A percentile compares a stretch with the other conserved stretches of the same genome.
These are phyloP conservation scores for Sarcophilus harrisii DNA, from an alignment of 2,797 vertebrate genomes.

Conservation along the genomic window DNA sequence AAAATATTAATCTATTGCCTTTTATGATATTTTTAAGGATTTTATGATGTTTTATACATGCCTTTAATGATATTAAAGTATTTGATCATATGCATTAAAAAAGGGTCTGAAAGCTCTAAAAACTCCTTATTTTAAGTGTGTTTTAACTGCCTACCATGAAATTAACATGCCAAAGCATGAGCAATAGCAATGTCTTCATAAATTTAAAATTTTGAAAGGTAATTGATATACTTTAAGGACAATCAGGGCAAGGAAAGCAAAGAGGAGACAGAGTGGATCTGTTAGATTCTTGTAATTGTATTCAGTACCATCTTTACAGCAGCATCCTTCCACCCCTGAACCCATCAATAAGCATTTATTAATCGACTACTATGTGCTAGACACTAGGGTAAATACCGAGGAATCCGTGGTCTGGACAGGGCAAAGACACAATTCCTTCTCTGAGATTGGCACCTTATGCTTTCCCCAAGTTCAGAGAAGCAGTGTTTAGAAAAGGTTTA, in stretches of 20 bases:
- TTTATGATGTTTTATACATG: constrained; percentile 73
- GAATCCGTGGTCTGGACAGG: constrained; percentile 30
- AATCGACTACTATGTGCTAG: not conserved
- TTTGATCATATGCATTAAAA: constrained; percentile 81
- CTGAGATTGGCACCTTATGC: not conserved
- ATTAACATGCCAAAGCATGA: constrained; percentile 80
- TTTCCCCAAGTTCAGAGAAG: not conserved
- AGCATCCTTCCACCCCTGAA: constrained; percentile 10
- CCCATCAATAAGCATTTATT: not conserved
- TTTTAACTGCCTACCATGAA: constrained; percentile 82
- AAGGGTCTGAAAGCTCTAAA: constrained; percentile 76
- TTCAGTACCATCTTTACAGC: not conserved
- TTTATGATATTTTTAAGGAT: constrained; percentile 77
- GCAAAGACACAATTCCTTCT: constrained; percentile 32
- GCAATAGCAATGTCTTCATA: constrained; percentile 72
- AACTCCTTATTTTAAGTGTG: constrained; percentile 79
- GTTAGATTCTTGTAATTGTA: constrained; percentile 8
- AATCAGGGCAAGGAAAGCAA: constrained; percentile 34
- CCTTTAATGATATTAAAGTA: constrained; percentile 78
- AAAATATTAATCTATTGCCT: constrained; percentile 73
- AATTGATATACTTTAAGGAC: constrained; percentile 53
- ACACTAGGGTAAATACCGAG: not conserved
- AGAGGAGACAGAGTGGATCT: not conserved
- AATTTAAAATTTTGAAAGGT: constrained; percentile 77
- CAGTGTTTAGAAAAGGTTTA: not conserved